Conservation (phyloP, 2,888 invertebrate genomes). For the Prostheceraeus crozeri region DNA sequence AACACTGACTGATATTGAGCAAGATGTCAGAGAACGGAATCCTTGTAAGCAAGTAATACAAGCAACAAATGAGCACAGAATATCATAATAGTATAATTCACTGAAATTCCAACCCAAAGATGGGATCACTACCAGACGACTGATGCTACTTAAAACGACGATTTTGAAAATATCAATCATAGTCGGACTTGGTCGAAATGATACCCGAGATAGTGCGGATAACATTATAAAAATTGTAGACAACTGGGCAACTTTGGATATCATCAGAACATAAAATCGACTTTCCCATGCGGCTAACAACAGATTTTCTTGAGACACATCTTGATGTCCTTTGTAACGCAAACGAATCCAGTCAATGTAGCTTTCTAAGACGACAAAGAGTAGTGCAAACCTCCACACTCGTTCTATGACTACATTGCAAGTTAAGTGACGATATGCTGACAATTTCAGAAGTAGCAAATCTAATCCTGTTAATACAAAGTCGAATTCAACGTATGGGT, state of each 20-base stretch:
- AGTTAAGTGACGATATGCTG: slow-evolving; percentile 35
- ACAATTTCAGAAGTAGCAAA: slow-evolving; percentile 21
- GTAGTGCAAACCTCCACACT: slow-evolving; percentile 19
- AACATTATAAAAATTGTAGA: too few species aligned
- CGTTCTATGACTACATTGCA: slow-evolving; percentile 16
- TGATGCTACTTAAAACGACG: slow-evolving; percentile 24
- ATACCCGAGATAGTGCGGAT: too few species aligned
- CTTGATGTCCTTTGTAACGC: slow-evolving; percentile 1
- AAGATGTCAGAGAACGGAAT: too few species aligned
- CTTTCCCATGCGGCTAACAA: slow-evolving; percentile 25
- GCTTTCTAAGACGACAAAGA: slow-evolving; percentile 19
- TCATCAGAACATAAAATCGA: slow-evolving; percentile 26
- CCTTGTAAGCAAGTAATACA: too few species aligned
- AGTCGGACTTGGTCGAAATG: too few species aligned
- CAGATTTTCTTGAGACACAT: slow-evolving; percentile 8
- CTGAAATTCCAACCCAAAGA: slow-evolving; percentile 23
- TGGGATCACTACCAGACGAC: slow-evolving; percentile 25
- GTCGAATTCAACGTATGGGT: slow-evolving; percentile 38
- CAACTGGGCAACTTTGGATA: slow-evolving; percentile 6
- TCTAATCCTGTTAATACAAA: slow-evolving; percentile 27
- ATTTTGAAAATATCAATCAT: slow-evolving; percentile 31
- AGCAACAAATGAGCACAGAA: too few species aligned
- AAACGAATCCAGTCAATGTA: slow-evolving; percentile 28
- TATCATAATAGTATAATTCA: neutral
- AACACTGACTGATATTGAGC: too few species aligned